Conservation (phyloP, 2,797 vertebrate species). For the Alfaro cultratus region DNA sequence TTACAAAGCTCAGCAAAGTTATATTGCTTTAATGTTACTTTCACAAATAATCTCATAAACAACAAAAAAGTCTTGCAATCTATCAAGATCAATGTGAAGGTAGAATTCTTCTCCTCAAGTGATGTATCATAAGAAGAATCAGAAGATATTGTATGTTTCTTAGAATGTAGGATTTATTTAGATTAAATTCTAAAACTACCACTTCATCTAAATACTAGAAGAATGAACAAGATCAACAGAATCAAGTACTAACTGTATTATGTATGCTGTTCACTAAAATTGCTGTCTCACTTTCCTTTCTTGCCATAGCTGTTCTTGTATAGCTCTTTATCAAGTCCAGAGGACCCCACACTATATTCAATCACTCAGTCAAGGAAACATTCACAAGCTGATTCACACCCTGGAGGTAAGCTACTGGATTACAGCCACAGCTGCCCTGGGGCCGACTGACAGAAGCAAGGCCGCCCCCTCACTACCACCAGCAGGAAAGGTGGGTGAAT, state of each 20-base stretch:
- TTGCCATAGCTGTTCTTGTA: not conserved
- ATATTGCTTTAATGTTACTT: not conserved
- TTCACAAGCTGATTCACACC: too few species aligned
- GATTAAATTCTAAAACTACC: not conserved
- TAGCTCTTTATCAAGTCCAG: too few species aligned
- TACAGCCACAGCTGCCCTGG: too few species aligned
- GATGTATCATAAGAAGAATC: not conserved
- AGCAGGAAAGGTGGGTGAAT: too few species aligned
- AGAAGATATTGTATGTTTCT: not conserved
- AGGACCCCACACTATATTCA: too few species aligned
- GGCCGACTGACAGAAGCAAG: too few species aligned
- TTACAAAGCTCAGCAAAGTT: not conserved
- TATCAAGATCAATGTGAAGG: not conserved
- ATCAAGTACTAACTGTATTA: not conserved
- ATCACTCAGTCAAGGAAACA: too few species aligned
- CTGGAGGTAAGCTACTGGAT: too few species aligned
- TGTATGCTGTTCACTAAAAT: not conserved
- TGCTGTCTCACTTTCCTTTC: not conserved
- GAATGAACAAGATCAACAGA: not conserved
- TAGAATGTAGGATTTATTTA: not conserved
- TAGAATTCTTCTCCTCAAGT: not conserved
- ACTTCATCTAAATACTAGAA: not conserved
- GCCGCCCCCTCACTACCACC: too few species aligned
- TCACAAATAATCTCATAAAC: not conserved
- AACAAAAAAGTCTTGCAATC: not conserved